Percentiles rank a stretch among this genome's conserved stretches.
Evolutionary conservation across 2,888 invertebrate genomes (phyloP).

Genomic region (Cryptus viduatorius): DNA sequence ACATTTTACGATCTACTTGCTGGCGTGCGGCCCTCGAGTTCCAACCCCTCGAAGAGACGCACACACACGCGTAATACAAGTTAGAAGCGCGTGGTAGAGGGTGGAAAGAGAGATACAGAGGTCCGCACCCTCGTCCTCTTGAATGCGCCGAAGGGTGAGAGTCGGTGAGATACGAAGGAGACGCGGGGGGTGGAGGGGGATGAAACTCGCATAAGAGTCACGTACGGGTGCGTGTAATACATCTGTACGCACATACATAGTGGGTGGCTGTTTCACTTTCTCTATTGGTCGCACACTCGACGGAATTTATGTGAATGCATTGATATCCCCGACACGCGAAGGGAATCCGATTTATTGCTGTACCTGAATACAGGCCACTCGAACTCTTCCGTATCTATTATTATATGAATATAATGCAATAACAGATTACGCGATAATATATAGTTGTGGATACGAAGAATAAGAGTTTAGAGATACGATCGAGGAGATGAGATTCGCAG

Average conservation of each 20-base stretch:
- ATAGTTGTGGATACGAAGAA: no score
- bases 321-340: slow-evolving; percentile 44
- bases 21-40: slow-evolving; percentile 37
- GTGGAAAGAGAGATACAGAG: slow-evolving; percentile 33
- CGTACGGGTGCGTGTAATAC: slow-evolving; percentile 60
- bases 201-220: slow-evolving; percentile 63
- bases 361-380: slow-evolving; percentile 11
- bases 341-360: slow-evolving; percentile 35
- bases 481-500: not conserved
- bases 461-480: no score
- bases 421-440: not conserved
- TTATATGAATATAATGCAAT: not conserved
- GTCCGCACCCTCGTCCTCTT: slow-evolving; percentile 37
- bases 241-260: slow-evolving; percentile 49
- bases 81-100: not conserved
- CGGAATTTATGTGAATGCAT: slow-evolving; percentile 57
- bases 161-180: slow-evolving; percentile 17
- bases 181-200: slow-evolving; percentile 22
- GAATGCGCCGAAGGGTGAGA: slow-evolving; percentile 55
- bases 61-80: slow-evolving; percentile 38
- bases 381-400: not conserved
- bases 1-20: slow-evolving; percentile 65
- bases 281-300: slow-evolving; percentile 35
- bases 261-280: slow-evolving; percentile 51
- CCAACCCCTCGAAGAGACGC: slow-evolving; percentile 42